Conservation (phyloP, 2,888 invertebrate genomes). For the Cheilosia urbana region DNA sequence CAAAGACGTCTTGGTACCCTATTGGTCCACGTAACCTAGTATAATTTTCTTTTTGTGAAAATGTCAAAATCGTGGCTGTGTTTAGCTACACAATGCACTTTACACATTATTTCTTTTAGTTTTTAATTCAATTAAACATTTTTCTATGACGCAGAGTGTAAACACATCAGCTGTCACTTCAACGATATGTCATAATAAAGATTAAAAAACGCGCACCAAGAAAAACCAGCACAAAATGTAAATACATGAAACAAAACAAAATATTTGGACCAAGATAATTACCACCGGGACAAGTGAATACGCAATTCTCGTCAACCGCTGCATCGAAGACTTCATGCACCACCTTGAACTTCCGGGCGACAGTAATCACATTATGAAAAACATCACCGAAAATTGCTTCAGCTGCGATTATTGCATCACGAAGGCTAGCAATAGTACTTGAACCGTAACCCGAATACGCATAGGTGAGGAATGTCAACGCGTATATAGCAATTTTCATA, state of each 20-base stretch:
- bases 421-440: conserved; percentile 88
- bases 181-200: background rate
- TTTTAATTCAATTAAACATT: background rate
- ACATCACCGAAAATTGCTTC: conserved; percentile 92
- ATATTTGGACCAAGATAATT: conserved; percentile 77
- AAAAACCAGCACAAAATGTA: conserved; percentile 36
- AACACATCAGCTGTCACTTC: conserved; percentile 33
- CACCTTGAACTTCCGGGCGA: conserved; percentile 89
- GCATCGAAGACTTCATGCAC: conserved; percentile 93
- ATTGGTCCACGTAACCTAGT: too few species aligned
- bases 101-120: too few species aligned
- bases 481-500: conserved; percentile 90
- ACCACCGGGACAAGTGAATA: conserved; percentile 91
- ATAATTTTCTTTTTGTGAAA: too few species aligned
- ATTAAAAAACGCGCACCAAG: conserved; percentile 40
- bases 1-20: too few species aligned
- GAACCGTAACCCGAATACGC: conserved; percentile 93
- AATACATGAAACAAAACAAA: conserved; percentile 36
- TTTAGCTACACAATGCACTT: too few species aligned
- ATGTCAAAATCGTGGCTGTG: too few species aligned
- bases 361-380: conserved; percentile 89
- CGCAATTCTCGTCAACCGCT: conserved; percentile 92
- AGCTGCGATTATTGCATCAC: conserved; percentile 91
- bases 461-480: conserved; percentile 90
- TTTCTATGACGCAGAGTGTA: conserved; percentile 18